phyloP scores from a whole-genome alignment of 2,113 vertebrate genomes.

The Probosciger aterrimus region DNA sequence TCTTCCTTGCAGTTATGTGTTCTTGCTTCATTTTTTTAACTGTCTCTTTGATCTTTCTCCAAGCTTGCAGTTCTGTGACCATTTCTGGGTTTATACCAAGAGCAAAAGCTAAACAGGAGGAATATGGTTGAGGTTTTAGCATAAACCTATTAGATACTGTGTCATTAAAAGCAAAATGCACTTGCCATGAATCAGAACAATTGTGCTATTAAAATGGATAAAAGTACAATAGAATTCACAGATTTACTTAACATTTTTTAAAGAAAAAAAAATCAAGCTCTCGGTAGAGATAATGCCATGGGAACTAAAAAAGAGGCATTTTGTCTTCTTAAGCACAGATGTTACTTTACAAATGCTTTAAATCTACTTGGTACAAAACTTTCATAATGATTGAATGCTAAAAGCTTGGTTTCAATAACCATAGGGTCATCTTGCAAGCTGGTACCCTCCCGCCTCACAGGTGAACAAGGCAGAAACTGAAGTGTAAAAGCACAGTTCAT shows the following conservation, averaged over 20 bases:
- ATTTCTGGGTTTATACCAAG: slow-evolving; percentile 14
- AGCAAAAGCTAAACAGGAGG: slow-evolving; percentile 18
- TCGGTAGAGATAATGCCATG: slow-evolving; percentile 23
- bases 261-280: slow-evolving; percentile 6
- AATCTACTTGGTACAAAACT: not conserved
- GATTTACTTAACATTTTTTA: slow-evolving; percentile 35
- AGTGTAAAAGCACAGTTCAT: not conserved
- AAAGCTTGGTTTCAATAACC: slow-evolving; percentile 6
- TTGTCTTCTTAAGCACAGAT: slow-evolving; percentile 33
- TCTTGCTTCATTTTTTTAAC: not conserved
- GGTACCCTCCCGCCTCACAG: not conserved
- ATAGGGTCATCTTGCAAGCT: not conserved
- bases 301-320: slow-evolving; percentile 28
- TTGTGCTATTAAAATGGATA: not conserved
- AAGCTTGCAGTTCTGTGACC: not conserved
- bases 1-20: not conserved
- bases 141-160: slow-evolving; percentile 31
- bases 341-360: not conserved
- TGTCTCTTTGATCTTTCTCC: not conserved
- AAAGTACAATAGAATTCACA: slow-evolving; percentile 31
- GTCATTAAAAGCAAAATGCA: slow-evolving; percentile 32
- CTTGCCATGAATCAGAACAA: slow-evolving; percentile 33
- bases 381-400: slow-evolving; percentile 4
- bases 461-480: not conserved
- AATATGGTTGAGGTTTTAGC: slow-evolving; percentile 34